A percentile compares a stretch with the other conserved stretches of the same genome.
Evolutionary conservation across 2,113 vertebrate genomes (phyloP).

Genomic region (Hippocampus zosterae): DNA sequence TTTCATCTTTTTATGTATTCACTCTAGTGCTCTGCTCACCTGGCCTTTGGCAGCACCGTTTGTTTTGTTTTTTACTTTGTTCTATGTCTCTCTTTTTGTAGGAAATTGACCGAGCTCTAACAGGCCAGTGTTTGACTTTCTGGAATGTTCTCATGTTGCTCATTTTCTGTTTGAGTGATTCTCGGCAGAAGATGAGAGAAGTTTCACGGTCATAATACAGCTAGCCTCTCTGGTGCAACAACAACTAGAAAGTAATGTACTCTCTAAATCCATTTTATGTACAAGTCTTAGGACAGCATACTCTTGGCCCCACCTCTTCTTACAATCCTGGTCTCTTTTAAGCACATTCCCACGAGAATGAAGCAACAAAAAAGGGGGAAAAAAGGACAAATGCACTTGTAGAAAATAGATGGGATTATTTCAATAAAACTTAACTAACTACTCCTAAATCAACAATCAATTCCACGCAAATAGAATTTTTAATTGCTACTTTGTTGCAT

Average conservation of each 20-base stretch:
- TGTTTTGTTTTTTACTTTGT: constrained; percentile 15
- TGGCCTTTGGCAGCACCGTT: constrained; percentile 8
- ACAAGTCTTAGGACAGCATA: background rate
- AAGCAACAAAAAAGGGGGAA: background rate
- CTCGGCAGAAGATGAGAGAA: constrained; percentile 7
- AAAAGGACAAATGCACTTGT: background rate
- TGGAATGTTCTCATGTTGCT: constrained; percentile 39
- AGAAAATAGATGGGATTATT: background rate
- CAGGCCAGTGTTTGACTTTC: constrained; percentile 23
- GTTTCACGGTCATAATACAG: background rate
- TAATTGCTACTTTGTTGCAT: background rate
- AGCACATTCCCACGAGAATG: constrained; percentile 8
- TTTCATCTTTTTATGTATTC: constrained; percentile 37
- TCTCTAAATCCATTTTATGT: background rate
- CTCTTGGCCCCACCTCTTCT: constrained; percentile 25
- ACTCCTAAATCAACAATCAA: too few relatives aligned
- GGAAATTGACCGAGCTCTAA: background rate
- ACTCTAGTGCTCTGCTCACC: constrained; percentile 31
- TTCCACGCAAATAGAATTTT: background rate
- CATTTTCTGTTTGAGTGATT: constrained; percentile 35
- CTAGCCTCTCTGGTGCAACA: constrained; percentile 4
- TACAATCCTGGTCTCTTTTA: constrained; percentile 38
- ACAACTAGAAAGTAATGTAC: background rate
- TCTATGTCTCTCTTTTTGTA: background rate
- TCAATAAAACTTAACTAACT: background rate